A percentile compares a stretch with the other conserved stretches of the same genome.
phyloP scores from a whole-genome alignment of 2,888 invertebrate genomes.

The Dasypogon diadema region DNA sequence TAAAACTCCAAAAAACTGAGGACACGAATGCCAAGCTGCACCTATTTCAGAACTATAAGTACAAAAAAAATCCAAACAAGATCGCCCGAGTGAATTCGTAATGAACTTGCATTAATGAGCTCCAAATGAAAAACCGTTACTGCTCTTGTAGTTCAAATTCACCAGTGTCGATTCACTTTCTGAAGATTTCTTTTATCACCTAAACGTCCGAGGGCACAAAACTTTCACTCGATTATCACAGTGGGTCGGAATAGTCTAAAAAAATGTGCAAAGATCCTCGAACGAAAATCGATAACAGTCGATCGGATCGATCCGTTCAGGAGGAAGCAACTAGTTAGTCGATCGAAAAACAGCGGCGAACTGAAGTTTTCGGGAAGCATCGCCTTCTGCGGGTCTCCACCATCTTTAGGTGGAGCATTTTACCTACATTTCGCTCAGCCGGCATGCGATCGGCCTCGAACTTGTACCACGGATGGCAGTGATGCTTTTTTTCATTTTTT shows the following conservation, averaged over 20 bases:
- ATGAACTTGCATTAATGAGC: too few relatives aligned
- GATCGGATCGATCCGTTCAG: background rate
- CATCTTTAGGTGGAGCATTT: conserved; percentile 32
- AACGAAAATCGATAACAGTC: background rate
- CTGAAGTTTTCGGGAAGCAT: conserved; percentile 38
- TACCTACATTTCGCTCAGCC: conserved; percentile 18
- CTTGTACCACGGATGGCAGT: conserved; percentile 25
- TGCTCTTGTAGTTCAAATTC: background rate
- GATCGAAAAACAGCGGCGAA: conserved; percentile 54
- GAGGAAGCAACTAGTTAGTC: conserved; percentile 32
- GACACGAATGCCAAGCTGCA: too few relatives aligned
- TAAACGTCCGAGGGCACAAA: too few relatives aligned
- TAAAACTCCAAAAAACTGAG: too few relatives aligned
- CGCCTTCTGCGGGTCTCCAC: background rate
- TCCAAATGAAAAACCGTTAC: conserved; percentile 3
- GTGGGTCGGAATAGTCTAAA: background rate
- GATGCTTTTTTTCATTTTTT: conserved; percentile 10
- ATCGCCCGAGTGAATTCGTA: too few relatives aligned
- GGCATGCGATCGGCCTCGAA: conserved; percentile 36
- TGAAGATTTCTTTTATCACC: background rate
- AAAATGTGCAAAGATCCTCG: background rate
- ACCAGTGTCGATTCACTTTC: background rate
- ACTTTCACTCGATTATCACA: background rate
- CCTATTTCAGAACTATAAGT: too few relatives aligned
- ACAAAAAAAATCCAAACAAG: too few relatives aligned